Evolutionary conservation across 2,113 vertebrate species (phyloP), one percentile per base, ranked within the genome.

Genomic region (Microcebus jonahi): DNA sequence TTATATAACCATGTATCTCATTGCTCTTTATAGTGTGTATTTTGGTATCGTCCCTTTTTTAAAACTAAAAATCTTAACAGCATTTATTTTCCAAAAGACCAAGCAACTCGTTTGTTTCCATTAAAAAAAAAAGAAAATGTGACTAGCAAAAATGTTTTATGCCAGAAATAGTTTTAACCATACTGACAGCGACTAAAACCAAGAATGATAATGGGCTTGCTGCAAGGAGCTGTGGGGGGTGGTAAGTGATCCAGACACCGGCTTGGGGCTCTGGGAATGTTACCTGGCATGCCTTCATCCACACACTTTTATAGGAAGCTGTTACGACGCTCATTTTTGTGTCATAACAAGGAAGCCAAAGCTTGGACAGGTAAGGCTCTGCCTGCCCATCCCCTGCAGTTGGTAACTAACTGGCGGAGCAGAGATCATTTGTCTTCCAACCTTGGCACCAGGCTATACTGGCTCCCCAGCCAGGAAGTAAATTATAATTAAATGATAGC

Each of bases 21-120:
- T 8, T 8, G 3, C 42, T 39, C 67, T 81, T 84, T 59, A 25
- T 42, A 13, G 6, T 39, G 36, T 27, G 18, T 61, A 0, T 85
- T 65, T 91, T 50, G 36, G 4, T 77, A 39, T 48, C 36, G 18
- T 59, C 73, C 55, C 71, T 71, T 96, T 90, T 77, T 29, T 57
- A 50, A 90, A 81, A 65, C 81, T 86, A 95, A 95, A 88, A 59
- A 15, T 59, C 96, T 94, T 94, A 95, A 95, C 71, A 20, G 10
- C 36, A n/a, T 39, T 59, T 81, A 2, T 13, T 67, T 77, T 92
- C 34, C 29, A 8, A 68, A 97, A 91, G 15, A 79, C 48, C 45
- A 45, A 76, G 45, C n/a, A 84, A 57, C 59, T 90, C 31, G 3
- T 6, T 90, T 20, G 2, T 84, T 86, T 34, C 83, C 55, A 73